Base-by-base conservation (phyloP, 2,113 vertebrate genomes). In the Calyptommatus sinebrachiatus region DNA sequence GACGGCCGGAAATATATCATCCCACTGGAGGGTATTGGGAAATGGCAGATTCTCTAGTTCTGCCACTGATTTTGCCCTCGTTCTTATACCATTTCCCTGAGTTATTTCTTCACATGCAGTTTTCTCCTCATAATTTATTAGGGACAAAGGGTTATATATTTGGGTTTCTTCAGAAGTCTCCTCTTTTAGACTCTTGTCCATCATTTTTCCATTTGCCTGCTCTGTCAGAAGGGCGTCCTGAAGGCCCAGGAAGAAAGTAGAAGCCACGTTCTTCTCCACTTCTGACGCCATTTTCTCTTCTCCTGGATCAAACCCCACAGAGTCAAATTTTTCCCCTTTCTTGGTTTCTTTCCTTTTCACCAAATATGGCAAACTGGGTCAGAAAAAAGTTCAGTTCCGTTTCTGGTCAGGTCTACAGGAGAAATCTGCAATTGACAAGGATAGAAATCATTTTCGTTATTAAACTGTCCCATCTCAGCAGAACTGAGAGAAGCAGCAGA, bases 41-140 rank as follows among this genome's bases (percentile, higher is more conserved):
- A 76, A 28, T 1, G 1, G 65, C 3, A 22, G 5, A 1, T 26
- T 41, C 4, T 46, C 22, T 1, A 12, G 50, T 57, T 62, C n/a
- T 1, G n/a, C 28, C 3, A 1, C 21, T 31, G 53, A 45, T 0
- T 2, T 48, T 16, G 14, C 28, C 31, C 0, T 14, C 5, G 3
- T 41, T 0, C 6, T 21, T 0, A 8, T 1, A 3, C 11, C 12
- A 0, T 75, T 35, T 22, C 28, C 60, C 53, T 5, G 22, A 21
- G 4, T 29, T 53, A 29, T 5, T 8, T 53, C 20, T 8, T 28
- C 26, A 2, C 28, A 11, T 0, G 16, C 31, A 2, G 35, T 22
- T 7, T 9, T 24, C n/a, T 10, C 72, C 61, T 81, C 79, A 0
- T 31, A 46, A 61, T 81, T 81, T 7, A 81, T 12, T 35, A 60